Percentiles rank a stretch among this genome's conserved stretches.
Conservation (phyloP, 2,888 invertebrate genomes). For the Coelopa pilipes region DNA sequence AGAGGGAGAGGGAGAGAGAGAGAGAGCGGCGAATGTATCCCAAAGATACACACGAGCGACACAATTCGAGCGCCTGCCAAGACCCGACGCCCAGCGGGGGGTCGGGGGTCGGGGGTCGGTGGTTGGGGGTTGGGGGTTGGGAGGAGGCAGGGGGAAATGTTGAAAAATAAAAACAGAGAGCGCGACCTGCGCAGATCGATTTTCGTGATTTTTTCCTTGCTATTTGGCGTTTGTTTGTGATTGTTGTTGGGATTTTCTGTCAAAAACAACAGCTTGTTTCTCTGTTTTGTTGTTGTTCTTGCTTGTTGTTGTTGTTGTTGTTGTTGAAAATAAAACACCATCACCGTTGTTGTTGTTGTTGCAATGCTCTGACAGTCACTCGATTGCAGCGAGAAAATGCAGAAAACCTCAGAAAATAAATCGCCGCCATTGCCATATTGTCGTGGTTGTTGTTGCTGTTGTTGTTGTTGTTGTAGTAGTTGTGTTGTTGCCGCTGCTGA, state of each 20-base stretch:
- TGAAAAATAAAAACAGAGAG: background rate
- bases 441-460: background rate
- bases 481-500: background rate
- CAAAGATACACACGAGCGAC: no score
- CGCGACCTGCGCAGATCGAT: background rate
- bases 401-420: background rate
- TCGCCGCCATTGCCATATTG: background rate
- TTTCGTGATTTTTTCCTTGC: background rate
- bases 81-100: background rate
- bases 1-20: no score
- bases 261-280: no score
- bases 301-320: conserved; percentile 8
- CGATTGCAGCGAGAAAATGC: background rate
- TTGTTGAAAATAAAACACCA: background rate
- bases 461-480: background rate
- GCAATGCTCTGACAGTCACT: background rate
- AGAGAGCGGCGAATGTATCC: no score
- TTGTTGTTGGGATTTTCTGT: background rate
- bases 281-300: background rate
- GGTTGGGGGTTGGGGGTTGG: background rate
- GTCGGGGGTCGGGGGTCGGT: background rate
- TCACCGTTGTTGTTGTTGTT: background rate
- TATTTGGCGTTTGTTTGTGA: background rate
- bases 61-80: no score
- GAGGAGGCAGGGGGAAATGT: background rate